Conservation (phyloP, 1,140 invertebrate species). For the Acromyrmex echinatior region DNA sequence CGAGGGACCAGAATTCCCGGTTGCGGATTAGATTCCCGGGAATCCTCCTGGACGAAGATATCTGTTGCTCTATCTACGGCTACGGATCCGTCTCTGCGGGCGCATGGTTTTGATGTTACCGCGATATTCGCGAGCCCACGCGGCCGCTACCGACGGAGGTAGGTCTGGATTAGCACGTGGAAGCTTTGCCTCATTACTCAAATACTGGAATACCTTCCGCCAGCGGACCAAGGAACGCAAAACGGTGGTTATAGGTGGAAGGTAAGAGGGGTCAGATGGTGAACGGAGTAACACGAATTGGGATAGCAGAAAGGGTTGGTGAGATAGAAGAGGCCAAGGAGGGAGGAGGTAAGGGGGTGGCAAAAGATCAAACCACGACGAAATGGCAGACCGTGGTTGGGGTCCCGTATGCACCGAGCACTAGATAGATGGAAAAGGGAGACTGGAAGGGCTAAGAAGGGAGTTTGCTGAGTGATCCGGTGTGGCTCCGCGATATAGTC, state of each 20-base stretch:
- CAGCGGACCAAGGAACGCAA: conserved; percentile 48
- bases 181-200: conserved; percentile 74
- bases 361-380: conserved; percentile 76
- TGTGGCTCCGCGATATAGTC: conserved; percentile 66
- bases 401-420: conserved; percentile 68
- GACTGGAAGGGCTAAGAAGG: conserved; percentile 57
- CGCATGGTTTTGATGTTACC: conserved; percentile 72
- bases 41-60: conserved; percentile 65
- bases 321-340: background rate
- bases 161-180: conserved; percentile 72
- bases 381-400: conserved; percentile 62
- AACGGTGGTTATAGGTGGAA: conserved; percentile 41
- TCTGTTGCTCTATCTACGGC: conserved; percentile 69
- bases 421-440: conserved; percentile 60
- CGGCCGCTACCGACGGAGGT: conserved; percentile 40
- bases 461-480: conserved; percentile 69
- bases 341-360: conserved; percentile 28
- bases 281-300: conserved; percentile 33
- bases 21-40: conserved; percentile 61
- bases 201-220: conserved; percentile 69
- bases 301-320: conserved; percentile 17
- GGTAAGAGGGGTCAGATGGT: conserved; percentile 38
- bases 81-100: conserved; percentile 61
- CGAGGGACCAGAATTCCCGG: conserved; percentile 54
- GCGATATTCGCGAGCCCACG: conserved; percentile 65